These are phyloP conservation scores for Aphis craccivora DNA, from an alignment of 1,140 invertebrate genomes.

Conservation along the genomic window DNA sequence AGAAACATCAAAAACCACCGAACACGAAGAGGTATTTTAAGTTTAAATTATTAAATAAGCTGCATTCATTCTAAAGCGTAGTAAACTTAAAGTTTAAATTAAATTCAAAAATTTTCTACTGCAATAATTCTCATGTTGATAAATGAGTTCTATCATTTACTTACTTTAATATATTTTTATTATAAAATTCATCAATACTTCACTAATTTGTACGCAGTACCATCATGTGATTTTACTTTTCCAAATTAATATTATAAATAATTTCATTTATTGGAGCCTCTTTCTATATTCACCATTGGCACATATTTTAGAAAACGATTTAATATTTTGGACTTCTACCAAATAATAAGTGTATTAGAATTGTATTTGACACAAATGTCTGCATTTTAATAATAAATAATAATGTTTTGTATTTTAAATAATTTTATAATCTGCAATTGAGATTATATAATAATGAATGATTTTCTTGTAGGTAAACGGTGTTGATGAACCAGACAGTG, in stretches of 20 bases:
- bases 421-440: background rate
- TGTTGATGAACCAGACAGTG: slow-evolving; percentile 74
- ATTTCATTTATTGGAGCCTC: background rate
- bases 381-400: background rate
- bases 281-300: background rate
- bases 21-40: slow-evolving; percentile 76
- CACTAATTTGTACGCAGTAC: background rate
- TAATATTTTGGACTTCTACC: background rate
- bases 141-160: background rate
- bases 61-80: background rate
- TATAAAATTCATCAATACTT: background rate
- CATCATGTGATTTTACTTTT: background rate
- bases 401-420: background rate
- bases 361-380: background rate
- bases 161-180: background rate
- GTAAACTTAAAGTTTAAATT: background rate
- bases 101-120: background rate
- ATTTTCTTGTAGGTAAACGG: slow-evolving; percentile 70
- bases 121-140: background rate
- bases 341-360: background rate
- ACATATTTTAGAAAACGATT: background rate
- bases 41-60: background rate
- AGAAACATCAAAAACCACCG: slow-evolving; percentile 78
- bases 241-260: background rate
- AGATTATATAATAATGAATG: background rate